Base-by-base conservation (phyloP, 2,888 invertebrate genomes). In the Neoaliturus tenellus region DNA sequence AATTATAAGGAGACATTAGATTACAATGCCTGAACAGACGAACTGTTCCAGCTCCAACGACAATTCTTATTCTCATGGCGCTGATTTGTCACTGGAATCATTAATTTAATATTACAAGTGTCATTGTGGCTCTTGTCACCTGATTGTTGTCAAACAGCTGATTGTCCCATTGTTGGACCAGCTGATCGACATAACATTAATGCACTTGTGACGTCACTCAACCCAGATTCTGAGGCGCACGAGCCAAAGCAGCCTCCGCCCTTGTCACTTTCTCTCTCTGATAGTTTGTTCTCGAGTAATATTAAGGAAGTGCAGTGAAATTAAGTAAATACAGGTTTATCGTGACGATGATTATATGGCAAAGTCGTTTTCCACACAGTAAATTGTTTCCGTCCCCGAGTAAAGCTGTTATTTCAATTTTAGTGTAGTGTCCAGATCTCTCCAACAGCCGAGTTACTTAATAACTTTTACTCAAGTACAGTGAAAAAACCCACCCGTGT, bases 151-250 rank as follows among this genome's bases (percentile, higher is more conserved):
- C 51, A 67, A 67, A 17, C 67, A 67, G 35, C 69, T 69, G 69
- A 35, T 69, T 69, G 39, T 69, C 69, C 69, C 69, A 69, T 69
- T 69, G 69, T 69, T 69, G n/a, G 28, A 62, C 62, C 62, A 62
- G 62, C 28, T 62, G 62, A 62, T 62, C 28, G 62, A 62, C 62
- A 51, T 51, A 6, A 23, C 62, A 62, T 62, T 62, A 31, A 17
- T 62, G 62, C 62, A 28, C 12, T 28, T 6, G 31, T 62, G 62
- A 28, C 62, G 62, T 62, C 62, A 62, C 31, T 28, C 31, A 28
- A 62, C 62, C 62, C 62, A 62, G 12, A 62, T 62, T 28, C 31
- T 62, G 4, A 0, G 28, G 14, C 48, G n/a, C n/a, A 48, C 35
- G 35, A 4, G 35, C 48, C 8, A 8, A 23, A 20, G 2, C 51